These are phyloP conservation scores for Asobara japonica DNA, from an alignment of 1,140 invertebrate species.

Conservation along the genomic window DNA sequence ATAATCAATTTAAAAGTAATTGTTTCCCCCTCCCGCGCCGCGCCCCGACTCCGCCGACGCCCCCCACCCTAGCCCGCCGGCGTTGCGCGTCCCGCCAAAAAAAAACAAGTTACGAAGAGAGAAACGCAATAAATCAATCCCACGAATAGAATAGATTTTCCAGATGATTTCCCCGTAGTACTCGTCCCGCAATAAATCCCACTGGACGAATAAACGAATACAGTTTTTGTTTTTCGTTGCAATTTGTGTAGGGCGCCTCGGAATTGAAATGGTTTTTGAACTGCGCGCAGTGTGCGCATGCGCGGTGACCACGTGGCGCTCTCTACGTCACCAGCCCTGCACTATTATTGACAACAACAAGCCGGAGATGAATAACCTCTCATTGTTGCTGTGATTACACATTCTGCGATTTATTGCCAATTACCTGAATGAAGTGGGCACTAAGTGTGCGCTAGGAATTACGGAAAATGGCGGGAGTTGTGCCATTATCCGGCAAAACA, in stretches of 20 bases:
- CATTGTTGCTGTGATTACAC: not conserved
- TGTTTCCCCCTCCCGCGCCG: too few relatives aligned
- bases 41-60: too few relatives aligned
- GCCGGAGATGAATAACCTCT: constrained; percentile 13
- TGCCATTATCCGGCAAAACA: constrained; percentile 18
- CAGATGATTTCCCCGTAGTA: not conserved
- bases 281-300: not conserved
- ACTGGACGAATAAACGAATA: not conserved
- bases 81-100: too few relatives aligned
- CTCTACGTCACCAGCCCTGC: not conserved
- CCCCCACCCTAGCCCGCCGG: too few relatives aligned
- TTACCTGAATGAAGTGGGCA: not conserved
- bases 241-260: not conserved
- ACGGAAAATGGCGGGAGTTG: constrained; percentile 16
- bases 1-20: too few relatives aligned
- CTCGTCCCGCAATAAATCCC: not conserved
- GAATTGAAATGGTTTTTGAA: constrained; percentile 2
- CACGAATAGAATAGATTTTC: not conserved
- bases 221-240: not conserved
- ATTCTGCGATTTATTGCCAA: not conserved
- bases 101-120: not conserved
- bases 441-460: not conserved
- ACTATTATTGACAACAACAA: not conserved
- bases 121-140: not conserved
- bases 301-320: not conserved